These are phyloP conservation scores for Parnassius smintheus DNA, from an alignment of 2,888 invertebrate genomes.

Conservation along the genomic window DNA sequence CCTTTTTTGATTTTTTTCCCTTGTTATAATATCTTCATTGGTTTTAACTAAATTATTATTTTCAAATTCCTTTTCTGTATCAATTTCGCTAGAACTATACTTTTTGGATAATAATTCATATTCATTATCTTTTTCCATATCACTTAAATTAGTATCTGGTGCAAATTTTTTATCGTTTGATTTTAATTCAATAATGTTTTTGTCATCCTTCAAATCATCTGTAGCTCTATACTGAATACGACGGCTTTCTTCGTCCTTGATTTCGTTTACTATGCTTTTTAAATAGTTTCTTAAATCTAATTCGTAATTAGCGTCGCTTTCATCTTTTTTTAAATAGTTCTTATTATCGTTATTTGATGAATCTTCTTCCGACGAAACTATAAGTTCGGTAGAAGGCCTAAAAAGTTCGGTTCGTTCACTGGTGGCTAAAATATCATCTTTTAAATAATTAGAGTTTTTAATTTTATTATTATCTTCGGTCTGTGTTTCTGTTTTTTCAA, in stretches of 20 bases:
- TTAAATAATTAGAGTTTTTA: conserved; percentile 36
- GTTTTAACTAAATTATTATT: not conserved
- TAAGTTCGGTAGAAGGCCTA: conserved; percentile 26
- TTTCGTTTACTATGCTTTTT: not conserved
- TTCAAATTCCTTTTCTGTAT: not conserved
- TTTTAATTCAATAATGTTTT: not conserved
- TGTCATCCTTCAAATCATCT: not conserved
- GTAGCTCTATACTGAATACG: not conserved
- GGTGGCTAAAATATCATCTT: conserved; percentile 34
- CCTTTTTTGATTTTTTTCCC: no score
- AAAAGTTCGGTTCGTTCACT: conserved; percentile 34
- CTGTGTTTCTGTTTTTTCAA: conserved; percentile 32
- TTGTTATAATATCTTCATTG: not conserved
- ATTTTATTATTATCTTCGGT: conserved; percentile 43
- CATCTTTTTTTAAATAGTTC: not conserved
- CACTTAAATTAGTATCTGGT: not conserved
- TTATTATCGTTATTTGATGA: not conserved
- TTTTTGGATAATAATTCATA: not conserved
- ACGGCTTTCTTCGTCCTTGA: not conserved
- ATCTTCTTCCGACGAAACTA: conserved; percentile 1
- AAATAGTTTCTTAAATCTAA: conserved; percentile 6
- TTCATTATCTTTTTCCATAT: not conserved
- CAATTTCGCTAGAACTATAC: not conserved
- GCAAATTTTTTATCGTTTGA: not conserved
- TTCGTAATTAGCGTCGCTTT: not conserved